phyloP scores from a whole-genome alignment of 2,797 vertebrate species.

The Molossus molossus region DNA sequence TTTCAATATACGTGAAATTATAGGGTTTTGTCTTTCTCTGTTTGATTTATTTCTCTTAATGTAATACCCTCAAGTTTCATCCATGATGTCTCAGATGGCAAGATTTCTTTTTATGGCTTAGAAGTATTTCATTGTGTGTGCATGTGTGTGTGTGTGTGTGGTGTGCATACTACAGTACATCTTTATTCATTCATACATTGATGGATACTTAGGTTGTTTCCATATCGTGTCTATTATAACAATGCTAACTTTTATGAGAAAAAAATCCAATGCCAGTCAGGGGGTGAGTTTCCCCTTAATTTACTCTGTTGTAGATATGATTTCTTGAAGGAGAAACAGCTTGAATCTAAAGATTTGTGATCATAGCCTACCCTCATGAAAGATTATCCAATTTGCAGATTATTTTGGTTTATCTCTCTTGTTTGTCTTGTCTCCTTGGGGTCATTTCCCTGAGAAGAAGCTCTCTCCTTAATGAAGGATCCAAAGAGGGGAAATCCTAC shows the following conservation, averaged over 20 bases:
- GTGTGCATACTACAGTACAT: not conserved
- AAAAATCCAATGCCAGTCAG: not conserved
- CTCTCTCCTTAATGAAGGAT: not conserved
- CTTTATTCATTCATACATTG: not conserved
- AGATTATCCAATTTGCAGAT: constrained; percentile 56
- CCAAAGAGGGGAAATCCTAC: not conserved
- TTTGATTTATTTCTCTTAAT: not conserved
- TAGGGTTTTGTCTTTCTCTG: not conserved
- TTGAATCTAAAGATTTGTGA: constrained; percentile 48
- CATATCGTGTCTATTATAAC: not conserved
- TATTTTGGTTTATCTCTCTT: constrained; percentile 44
- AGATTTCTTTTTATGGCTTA: not conserved
- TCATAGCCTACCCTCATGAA: not conserved
- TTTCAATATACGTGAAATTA: not conserved
- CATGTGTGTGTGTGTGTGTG: not conserved
- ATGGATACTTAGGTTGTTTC: not conserved
- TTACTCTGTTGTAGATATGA: not conserved
- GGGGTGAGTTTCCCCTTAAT: not conserved
- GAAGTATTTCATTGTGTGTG: not conserved
- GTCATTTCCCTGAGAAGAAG: not conserved
- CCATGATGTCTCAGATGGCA: not conserved
- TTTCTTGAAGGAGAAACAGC: not conserved
- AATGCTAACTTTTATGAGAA: not conserved
- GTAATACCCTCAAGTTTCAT: not conserved
- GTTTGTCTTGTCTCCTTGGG: not conserved